Percentiles rank a stretch among this genome's conserved stretches.
phyloP scores from a whole-genome alignment of 2,888 invertebrate species.

The Spodoptera picta region DNA sequence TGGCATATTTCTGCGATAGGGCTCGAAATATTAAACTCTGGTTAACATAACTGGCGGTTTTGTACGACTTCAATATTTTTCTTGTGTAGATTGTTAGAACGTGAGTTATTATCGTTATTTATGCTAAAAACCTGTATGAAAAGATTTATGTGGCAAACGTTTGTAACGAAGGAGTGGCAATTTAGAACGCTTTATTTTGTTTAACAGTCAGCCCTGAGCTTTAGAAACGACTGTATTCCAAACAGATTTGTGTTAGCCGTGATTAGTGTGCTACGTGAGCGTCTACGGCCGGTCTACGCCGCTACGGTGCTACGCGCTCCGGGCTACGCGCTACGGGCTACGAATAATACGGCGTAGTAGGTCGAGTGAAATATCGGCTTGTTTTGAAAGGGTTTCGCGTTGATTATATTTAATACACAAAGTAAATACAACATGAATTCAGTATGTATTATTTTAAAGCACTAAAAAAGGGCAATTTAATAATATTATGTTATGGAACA shows the following conservation, averaged over 20 bases:
- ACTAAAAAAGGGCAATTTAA: no score
- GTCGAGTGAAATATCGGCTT: slow-evolving; percentile 31
- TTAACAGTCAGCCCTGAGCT: slow-evolving; percentile 6
- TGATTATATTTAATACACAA: background rate
- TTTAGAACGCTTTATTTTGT: background rate
- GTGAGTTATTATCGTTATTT: no score
- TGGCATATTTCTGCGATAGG: slow-evolving; percentile 12
- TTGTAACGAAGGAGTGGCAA: no score
- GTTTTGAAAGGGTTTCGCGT: slow-evolving; percentile 38
- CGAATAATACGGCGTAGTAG: slow-evolving; percentile 19
- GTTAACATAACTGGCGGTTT: no score
- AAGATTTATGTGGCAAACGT: no score
- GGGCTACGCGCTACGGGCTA: slow-evolving; percentile 43
- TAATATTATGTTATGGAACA: no score
- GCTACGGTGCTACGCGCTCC: slow-evolving; percentile 34
- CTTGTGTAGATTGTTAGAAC: no score
- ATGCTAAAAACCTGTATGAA: no score
- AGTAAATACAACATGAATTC: slow-evolving; percentile 26
- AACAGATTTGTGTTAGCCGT: slow-evolving; percentile 45
- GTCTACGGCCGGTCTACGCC: slow-evolving; percentile 56
- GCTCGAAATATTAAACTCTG: background rate
- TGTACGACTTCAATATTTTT: no score
- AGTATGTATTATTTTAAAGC: background rate
- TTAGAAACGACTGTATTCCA: slow-evolving; percentile 32
- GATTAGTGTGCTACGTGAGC: slow-evolving; percentile 55